Conservation (phyloP, 2,113 vertebrate genomes). For the Apodemus speciosus region DNA sequence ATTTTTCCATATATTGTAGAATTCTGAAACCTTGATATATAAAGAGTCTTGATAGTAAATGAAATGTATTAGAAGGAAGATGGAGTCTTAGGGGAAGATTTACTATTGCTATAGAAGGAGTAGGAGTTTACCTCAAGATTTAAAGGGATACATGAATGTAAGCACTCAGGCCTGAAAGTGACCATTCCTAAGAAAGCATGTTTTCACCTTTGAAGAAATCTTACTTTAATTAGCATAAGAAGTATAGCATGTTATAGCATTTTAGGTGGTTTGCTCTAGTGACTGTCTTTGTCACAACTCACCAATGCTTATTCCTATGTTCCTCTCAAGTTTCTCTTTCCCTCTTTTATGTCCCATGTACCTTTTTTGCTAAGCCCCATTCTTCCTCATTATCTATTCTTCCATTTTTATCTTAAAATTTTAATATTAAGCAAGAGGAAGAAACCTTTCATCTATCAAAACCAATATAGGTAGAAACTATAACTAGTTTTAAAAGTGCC, state of each 20-base stretch:
- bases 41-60: background rate
- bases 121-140: background rate
- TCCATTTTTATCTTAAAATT: background rate
- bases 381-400: background rate
- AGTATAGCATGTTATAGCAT: background rate
- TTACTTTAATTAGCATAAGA: background rate
- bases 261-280: background rate
- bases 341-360: background rate
- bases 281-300: background rate
- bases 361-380: background rate
- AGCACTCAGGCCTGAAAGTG: background rate
- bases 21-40: background rate
- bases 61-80: background rate
- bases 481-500: background rate
- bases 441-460: background rate
- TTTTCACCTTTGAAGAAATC: background rate
- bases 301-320: background rate
- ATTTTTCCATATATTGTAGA: background rate
- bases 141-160: too few species aligned
- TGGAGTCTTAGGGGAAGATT: background rate
- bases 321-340: background rate
- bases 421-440: background rate
- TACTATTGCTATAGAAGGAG: background rate
- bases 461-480: background rate
- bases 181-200: background rate